A percentile compares a stretch with the other conserved stretches of the same genome.
Conservation (phyloP, 1,140 invertebrate species). For the Phocides pigmalion region DNA sequence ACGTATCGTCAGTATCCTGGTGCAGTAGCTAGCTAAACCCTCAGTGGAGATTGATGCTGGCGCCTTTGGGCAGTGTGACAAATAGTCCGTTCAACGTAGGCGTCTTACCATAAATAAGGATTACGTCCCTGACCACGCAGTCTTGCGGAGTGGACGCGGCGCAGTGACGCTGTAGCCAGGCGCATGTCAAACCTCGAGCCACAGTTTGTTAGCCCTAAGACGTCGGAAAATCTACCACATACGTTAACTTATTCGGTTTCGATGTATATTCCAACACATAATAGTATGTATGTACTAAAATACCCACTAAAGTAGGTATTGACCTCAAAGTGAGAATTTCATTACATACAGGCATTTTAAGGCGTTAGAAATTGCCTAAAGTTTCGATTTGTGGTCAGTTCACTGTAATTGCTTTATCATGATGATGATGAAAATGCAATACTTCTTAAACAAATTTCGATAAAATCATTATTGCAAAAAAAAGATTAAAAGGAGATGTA, state of each 20-base stretch:
- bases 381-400: too few species aligned
- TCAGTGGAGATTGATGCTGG: conserved; percentile 70
- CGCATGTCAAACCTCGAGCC: conserved; percentile 53
- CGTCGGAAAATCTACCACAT: conserved; percentile 28
- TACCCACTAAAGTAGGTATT: too few species aligned
- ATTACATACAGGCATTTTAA: too few species aligned
- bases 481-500: too few species aligned
- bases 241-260: neutral
- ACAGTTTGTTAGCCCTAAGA: conserved; percentile 48
- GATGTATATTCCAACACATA: too few species aligned
- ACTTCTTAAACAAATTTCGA: too few species aligned
- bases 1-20: conserved; percentile 3
- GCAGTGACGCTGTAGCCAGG: conserved; percentile 56
- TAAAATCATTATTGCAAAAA: too few species aligned
- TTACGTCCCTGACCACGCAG: conserved; percentile 71
- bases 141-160: conserved; percentile 67
- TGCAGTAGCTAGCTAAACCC: conserved; percentile 46
- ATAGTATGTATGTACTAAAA: too few species aligned
- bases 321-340: too few species aligned
- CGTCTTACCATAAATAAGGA: conserved; percentile 82
- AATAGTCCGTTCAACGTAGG: conserved; percentile 73
- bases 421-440: too few species aligned
- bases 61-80: conserved; percentile 62
- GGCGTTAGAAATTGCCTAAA: too few species aligned
- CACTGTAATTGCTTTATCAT: too few species aligned